Conservation (phyloP, 2,888 invertebrate species). For the Hypolimnas misippus region DNA sequence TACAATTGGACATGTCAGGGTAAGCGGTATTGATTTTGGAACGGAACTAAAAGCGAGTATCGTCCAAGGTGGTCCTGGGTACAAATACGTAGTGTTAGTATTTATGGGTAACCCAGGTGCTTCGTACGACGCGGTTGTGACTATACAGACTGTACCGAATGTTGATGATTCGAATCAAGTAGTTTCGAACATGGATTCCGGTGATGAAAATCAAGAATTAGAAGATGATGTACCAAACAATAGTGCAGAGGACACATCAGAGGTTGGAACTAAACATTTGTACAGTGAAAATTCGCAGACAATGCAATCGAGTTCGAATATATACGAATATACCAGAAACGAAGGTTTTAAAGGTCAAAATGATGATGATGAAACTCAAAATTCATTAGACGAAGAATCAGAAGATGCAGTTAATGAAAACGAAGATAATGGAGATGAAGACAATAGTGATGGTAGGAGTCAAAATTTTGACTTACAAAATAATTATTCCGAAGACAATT, state of each 20-base stretch:
- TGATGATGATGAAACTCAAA: conserved; percentile 40
- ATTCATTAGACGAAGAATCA: conserved; percentile 28
- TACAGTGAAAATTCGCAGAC: conserved; percentile 50
- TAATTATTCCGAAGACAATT: conserved; percentile 24
- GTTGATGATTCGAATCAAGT: conserved; percentile 30
- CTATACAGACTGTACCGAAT: conserved; percentile 62
- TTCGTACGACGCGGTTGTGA: conserved; percentile 70
- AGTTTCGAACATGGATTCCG: conserved; percentile 12
- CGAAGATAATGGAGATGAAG: conserved; percentile 42
- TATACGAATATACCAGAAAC: conserved; percentile 56
- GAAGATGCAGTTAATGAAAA: conserved; percentile 44
- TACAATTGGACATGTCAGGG: conserved; percentile 71
- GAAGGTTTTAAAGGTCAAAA: conserved; percentile 45
- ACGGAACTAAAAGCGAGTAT: conserved; percentile 73
- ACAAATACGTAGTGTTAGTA: conserved; percentile 70
- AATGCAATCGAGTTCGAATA: conserved; percentile 60
- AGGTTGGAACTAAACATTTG: conserved; percentile 43
- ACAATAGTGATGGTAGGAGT: conserved; percentile 39
- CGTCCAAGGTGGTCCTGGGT: conserved; percentile 76
- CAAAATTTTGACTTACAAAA: conserved; percentile 17
- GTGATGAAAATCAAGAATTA: conserved; percentile 37
- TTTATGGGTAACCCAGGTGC: conserved; percentile 68
- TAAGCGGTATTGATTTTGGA: conserved; percentile 75
- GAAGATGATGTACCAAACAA: conserved; percentile 52
- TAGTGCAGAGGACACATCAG: conserved; percentile 48